Percentiles rank a stretch among this genome's conserved stretches.
Evolutionary conservation across 2,113 vertebrate species (phyloP).

Genomic region (Saiga tatarica): DNA sequence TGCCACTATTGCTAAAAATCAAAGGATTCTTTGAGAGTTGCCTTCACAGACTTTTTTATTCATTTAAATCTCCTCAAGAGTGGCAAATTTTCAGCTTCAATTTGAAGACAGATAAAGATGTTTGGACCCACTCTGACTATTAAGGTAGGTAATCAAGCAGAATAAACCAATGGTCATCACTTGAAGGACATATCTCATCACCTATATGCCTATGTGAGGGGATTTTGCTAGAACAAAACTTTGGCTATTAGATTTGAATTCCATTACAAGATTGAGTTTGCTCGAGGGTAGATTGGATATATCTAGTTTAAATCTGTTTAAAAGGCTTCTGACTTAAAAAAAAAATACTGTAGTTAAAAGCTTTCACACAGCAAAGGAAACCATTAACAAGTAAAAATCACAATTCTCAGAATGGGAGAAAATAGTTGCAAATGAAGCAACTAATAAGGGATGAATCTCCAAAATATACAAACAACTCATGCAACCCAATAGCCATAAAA

Average conservation of each 20-base stretch:
- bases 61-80: neutral
- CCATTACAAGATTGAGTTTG: neutral
- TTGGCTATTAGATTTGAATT: neutral
- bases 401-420: neutral
- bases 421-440: neutral
- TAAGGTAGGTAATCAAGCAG: neutral
- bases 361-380: neutral
- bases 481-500: neutral
- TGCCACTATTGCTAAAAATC: neutral
- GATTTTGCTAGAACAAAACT: neutral
- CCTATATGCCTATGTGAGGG: neutral
- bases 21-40: neutral
- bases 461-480: neutral
- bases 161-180: neutral
- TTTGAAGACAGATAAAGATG: neutral
- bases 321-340: neutral
- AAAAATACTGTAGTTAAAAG: neutral
- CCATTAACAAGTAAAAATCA: neutral
- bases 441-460: neutral
- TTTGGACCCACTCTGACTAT: neutral
- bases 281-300: neutral
- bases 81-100: slow-evolving; percentile 1
- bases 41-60: neutral
- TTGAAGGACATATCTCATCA: neutral
- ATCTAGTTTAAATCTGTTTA: neutral